Percentiles rank a stretch among this genome's conserved stretches.
These are phyloP conservation scores for Hirtodrosophila histrioides DNA, from an alignment of 2,888 invertebrate genomes.

Conservation along the genomic window DNA sequence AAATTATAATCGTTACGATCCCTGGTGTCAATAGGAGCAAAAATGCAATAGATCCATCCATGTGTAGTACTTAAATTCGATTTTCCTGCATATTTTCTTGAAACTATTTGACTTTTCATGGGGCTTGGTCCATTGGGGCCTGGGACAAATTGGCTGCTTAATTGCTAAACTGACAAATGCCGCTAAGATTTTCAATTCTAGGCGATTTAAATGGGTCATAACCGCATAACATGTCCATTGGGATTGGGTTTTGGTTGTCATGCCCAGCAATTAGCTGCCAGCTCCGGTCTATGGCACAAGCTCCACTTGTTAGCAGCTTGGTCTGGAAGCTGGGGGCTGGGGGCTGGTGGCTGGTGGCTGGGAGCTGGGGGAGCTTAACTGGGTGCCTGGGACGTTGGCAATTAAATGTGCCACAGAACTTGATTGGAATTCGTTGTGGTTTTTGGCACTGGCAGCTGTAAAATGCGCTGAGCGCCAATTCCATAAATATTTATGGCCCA, in stretches of 20 bases:
- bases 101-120: constrained; percentile 2
- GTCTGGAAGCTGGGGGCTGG: background rate
- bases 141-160: constrained; percentile 14
- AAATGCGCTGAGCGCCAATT: constrained; percentile 29
- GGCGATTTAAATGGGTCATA: constrained; percentile 11
- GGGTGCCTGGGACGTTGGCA: constrained; percentile 37
- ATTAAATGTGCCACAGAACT: constrained; percentile 70
- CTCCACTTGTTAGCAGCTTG: constrained; percentile 1
- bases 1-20: too few relatives aligned
- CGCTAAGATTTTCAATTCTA: constrained; percentile 8
- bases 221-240: constrained; percentile 35
- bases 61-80: too few relatives aligned
- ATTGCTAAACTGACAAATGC: constrained; percentile 28
- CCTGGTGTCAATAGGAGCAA: too few relatives aligned
- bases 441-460: constrained; percentile 28
- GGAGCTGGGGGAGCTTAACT: background rate
- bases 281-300: constrained; percentile 4
- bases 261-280: constrained; percentile 31
- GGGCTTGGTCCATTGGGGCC: background rate
- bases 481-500: constrained; percentile 51
- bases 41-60: too few relatives aligned
- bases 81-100: too few relatives aligned
- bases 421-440: constrained; percentile 71
- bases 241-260: constrained; percentile 13
- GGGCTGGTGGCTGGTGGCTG: background rate